Evolutionary conservation across 2,888 invertebrate species (phyloP).

Genomic region (Morinoia aosen): DNA sequence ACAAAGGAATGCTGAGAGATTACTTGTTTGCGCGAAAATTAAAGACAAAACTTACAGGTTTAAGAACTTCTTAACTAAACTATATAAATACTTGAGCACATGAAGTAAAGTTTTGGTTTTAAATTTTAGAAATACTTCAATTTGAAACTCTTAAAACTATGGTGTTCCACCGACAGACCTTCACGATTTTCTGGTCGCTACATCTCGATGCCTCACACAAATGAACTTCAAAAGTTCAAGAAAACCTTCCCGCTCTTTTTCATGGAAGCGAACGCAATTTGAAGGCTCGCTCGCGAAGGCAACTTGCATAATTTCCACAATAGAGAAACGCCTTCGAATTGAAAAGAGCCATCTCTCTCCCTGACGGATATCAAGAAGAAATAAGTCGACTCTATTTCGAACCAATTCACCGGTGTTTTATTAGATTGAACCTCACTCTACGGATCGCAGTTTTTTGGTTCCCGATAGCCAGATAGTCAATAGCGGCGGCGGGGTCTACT

Average conservation of each 20-base stretch:
- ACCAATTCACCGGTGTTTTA: constrained; percentile 24
- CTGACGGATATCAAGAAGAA: constrained; percentile 25
- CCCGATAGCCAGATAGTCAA: constrained; percentile 15
- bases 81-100: neutral
- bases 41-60: too few species aligned
- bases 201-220: neutral
- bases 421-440: constrained; percentile 43
- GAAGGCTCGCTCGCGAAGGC: neutral
- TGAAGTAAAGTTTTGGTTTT: neutral
- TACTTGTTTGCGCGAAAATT: too few species aligned
- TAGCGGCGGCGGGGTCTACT: neutral
- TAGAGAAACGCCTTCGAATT: neutral
- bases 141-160: neutral
- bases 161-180: too few species aligned
- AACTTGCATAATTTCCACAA: constrained; percentile 13
- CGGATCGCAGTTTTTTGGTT: constrained; percentile 25
- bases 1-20: too few species aligned
- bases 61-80: too few species aligned
- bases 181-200: neutral
- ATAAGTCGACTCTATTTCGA: constrained; percentile 23
- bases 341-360: constrained; percentile 15
- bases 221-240: neutral
- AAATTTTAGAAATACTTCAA: neutral
- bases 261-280: neutral
- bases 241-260: neutral